phyloP scores from a whole-genome alignment of 2,113 vertebrate species.

The Nerophis lumbriciformis region DNA sequence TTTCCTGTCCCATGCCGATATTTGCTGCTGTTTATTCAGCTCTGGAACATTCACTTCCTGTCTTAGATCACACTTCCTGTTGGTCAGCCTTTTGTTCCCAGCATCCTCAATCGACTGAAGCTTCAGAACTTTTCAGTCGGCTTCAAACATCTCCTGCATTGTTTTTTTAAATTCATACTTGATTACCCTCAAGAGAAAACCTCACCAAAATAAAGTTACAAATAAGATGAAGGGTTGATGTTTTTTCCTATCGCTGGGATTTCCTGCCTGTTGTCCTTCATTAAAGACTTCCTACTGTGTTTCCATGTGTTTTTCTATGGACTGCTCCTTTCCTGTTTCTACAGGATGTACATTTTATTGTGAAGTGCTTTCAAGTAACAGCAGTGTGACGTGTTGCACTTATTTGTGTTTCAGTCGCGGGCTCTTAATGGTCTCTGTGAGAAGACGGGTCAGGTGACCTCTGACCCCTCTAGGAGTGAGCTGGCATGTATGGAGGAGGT shows the following conservation, averaged over 20 bases:
- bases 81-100: constrained; percentile 13
- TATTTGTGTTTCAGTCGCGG: constrained; percentile 73
- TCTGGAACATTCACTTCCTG: constrained; percentile 51
- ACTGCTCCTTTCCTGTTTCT: not conserved
- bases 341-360: not conserved
- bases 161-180: no score
- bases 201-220: not conserved
- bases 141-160: not conserved
- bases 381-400: not conserved
- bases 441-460: constrained; percentile 76
- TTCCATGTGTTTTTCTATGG: not conserved
- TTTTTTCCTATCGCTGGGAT: not conserved
- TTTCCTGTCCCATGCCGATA: constrained; percentile 15
- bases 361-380: not conserved
- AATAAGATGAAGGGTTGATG: not conserved
- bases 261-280: not conserved
- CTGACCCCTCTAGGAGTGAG: constrained; percentile 80
- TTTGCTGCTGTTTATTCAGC: constrained; percentile 43
- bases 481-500: constrained; percentile 85
- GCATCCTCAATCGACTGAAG: constrained; percentile 10
- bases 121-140: constrained; percentile 1
- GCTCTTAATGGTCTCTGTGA: constrained; percentile 88
- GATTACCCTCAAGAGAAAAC: not conserved
- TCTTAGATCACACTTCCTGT: constrained; percentile 58
- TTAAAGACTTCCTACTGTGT: not conserved